These are phyloP conservation scores for Vidua macroura DNA, from an alignment of 2,113 vertebrate species.

Conservation along the genomic window DNA sequence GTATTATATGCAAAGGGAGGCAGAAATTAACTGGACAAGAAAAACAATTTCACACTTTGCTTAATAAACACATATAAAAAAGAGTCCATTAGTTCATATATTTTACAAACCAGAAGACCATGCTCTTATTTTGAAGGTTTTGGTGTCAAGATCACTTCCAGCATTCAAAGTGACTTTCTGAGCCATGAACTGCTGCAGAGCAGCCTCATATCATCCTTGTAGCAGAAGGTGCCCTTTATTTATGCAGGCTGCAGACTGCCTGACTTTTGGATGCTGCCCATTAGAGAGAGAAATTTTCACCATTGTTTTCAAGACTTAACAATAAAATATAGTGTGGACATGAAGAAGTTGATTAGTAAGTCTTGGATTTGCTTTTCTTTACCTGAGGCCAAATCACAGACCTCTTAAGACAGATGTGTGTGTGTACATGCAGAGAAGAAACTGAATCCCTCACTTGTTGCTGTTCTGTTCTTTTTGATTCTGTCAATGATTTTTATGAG, in stretches of 20 bases:
- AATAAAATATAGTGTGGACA: neutral
- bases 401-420: neutral
- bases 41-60: neutral
- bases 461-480: neutral
- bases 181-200: fast-evolving
- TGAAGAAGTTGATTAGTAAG: neutral
- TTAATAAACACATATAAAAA: neutral
- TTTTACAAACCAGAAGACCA: neutral
- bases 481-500: neutral
- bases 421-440: neutral
- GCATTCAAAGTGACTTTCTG: neutral
- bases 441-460: neutral
- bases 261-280: neutral
- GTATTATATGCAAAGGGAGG: neutral
- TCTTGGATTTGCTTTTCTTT: neutral
- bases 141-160: neutral
- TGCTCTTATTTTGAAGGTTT: neutral
- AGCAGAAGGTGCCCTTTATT: fast-evolving
- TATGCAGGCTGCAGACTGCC: neutral
- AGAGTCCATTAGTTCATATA: no score
- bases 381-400: neutral
- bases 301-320: neutral
- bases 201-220: neutral
- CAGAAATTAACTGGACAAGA: neutral
- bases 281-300: neutral